These are phyloP conservation scores for Micropoecilia bifurca DNA, from an alignment of 2,797 vertebrate genomes.

Conservation along the genomic window DNA sequence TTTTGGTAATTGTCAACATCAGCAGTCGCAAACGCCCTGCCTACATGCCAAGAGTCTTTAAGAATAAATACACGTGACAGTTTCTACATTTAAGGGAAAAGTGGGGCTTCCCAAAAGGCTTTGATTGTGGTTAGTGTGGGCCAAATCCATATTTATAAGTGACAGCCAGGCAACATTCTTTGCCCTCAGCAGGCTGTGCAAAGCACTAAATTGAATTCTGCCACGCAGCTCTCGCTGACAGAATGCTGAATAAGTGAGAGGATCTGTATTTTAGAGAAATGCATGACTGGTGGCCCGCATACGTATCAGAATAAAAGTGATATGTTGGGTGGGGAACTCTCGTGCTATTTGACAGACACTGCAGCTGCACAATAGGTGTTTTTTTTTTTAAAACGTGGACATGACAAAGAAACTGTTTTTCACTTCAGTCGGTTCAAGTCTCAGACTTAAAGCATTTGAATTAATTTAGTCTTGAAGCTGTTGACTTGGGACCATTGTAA, in stretches of 20 bases:
- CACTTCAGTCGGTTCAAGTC: constrained; percentile 32
- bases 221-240: constrained; percentile 75
- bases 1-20: constrained; percentile 59
- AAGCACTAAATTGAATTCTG: constrained; percentile 82
- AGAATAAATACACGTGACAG: constrained; percentile 60
- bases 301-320: constrained; percentile 73
- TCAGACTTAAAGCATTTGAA: constrained; percentile 36
- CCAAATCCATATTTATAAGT: constrained; percentile 81
- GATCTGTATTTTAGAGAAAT: constrained; percentile 78
- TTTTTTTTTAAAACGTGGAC: constrained; percentile 50
- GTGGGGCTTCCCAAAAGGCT: constrained; percentile 63
- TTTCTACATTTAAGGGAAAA: constrained; percentile 55
- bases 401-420: constrained; percentile 41
- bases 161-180: constrained; percentile 71
- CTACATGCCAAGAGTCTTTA: constrained; percentile 40
- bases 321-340: constrained; percentile 64
- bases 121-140: constrained; percentile 68
- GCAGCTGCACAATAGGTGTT: constrained; percentile 50
- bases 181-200: constrained; percentile 73
- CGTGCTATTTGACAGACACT: constrained; percentile 71
- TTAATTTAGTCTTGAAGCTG: constrained; percentile 32
- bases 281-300: constrained; percentile 71
- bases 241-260: constrained; percentile 82
- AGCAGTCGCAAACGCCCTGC: constrained; percentile 43
- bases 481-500: constrained; percentile 30